Evolutionary conservation across 2,113 vertebrate species (phyloP).

Genomic region (Austrofundulus limnaeus): DNA sequence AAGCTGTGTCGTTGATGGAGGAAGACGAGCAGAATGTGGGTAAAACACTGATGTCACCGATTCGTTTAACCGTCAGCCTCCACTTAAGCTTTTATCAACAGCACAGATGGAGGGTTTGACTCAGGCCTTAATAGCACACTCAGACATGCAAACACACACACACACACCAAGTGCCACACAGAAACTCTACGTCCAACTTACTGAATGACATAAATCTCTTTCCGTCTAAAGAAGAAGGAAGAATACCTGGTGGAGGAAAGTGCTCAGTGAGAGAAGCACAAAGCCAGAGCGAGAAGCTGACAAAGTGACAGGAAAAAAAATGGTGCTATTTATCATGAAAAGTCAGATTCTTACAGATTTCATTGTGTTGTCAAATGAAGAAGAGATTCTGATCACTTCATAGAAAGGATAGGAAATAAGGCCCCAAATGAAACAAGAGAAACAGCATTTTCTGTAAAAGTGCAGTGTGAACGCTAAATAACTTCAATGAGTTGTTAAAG

Average conservation of each 20-base stretch:
- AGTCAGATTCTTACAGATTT: constrained; percentile 11
- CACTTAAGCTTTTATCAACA: constrained; percentile 8
- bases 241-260: constrained; percentile 92
- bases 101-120: constrained; percentile 13
- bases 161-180: constrained; percentile 27
- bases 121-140: constrained; percentile 1
- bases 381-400: not conserved
- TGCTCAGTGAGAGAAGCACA: constrained; percentile 71
- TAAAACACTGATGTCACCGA: constrained; percentile 14
- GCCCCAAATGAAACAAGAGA: not conserved
- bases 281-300: constrained; percentile 27
- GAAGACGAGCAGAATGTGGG: constrained; percentile 15
- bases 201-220: constrained; percentile 99
- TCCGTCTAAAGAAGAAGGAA: constrained; percentile 99
- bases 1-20: constrained; percentile 21
- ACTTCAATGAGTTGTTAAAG: too few species aligned
- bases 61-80: constrained; percentile 13
- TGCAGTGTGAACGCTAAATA: too few species aligned
- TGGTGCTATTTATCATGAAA: constrained; percentile 14
- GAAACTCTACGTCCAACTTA: constrained; percentile 82
- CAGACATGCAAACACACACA: constrained; percentile 28
- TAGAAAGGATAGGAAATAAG: constrained; percentile 35
- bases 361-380: not conserved
- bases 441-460: too few species aligned
- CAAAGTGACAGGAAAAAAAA: constrained; percentile 5